Conservation (phyloP, 1,140 invertebrate genomes). For the Aplysia californica region DNA sequence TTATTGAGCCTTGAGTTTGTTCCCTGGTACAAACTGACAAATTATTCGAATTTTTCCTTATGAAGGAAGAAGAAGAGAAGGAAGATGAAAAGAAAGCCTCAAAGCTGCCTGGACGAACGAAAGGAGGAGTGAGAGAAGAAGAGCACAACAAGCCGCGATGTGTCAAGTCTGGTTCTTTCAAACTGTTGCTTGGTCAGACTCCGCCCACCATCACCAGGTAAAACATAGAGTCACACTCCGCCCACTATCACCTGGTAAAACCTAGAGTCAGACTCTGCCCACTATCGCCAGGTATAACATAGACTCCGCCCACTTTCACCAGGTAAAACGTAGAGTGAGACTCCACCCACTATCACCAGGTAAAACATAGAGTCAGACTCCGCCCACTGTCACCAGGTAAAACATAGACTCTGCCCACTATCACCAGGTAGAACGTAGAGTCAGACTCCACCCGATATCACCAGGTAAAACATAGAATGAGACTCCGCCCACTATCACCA, state of each 20-base stretch:
- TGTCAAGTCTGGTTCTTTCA: slow-evolving; percentile 37
- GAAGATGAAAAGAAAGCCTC: neutral
- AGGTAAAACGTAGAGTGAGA: slow-evolving; percentile 35
- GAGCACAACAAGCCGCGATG: slow-evolving; percentile 39
- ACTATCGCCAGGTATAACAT: too few relatives aligned
- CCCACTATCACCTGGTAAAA: neutral
- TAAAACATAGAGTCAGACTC: neutral
- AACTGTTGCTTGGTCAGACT: slow-evolving; percentile 55
- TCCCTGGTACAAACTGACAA: neutral
- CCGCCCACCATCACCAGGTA: slow-evolving; percentile 52
- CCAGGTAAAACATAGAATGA: neutral
- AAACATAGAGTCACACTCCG: neutral
- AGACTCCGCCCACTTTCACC: slow-evolving; percentile 52
- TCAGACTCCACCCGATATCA: neutral
- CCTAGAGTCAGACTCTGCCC: neutral
- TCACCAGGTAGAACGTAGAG: slow-evolving; percentile 42
- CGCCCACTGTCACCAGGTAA: too few relatives aligned
- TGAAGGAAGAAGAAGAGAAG: slow-evolving; percentile 15
- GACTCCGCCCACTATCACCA: too few relatives aligned
- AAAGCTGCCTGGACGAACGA: neutral
- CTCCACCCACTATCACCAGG: neutral
- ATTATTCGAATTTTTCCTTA: neutral
- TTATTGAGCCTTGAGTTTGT: neutral
- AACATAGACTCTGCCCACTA: slow-evolving; percentile 54
- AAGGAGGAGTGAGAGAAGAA: slow-evolving; percentile 4